Percentiles rank a stretch among this genome's conserved stretches.
phyloP scores from a whole-genome alignment of 2,797 vertebrate species.

The Platyrinchus mystaceus region DNA sequence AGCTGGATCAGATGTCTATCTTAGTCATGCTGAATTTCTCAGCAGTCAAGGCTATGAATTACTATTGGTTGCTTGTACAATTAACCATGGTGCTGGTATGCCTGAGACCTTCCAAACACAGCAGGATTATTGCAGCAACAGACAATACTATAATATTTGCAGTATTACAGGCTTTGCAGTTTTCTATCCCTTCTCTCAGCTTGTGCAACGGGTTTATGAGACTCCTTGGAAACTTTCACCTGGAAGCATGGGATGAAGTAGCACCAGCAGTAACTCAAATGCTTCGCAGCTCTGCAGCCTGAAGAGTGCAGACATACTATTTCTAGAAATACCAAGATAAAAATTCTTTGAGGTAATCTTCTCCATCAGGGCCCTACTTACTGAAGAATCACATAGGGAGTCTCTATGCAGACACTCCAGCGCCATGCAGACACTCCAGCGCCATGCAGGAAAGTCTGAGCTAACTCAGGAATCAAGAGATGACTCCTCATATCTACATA shows the following conservation, averaged over 20 bases:
- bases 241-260: neutral
- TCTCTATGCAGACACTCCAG: neutral
- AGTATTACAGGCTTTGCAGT: neutral
- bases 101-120: constrained; percentile 36
- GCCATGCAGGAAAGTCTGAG: neutral
- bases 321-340: neutral
- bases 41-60: constrained; percentile 10
- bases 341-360: neutral
- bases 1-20: neutral
- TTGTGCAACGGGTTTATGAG: neutral
- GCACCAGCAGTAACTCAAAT: neutral
- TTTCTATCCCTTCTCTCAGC: neutral
- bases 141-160: neutral
- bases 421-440: neutral
- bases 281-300: neutral
- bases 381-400: neutral
- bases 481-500: neutral
- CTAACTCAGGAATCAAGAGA: neutral
- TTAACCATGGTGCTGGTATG: constrained; percentile 30
- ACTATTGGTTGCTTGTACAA: neutral
- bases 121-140: constrained; percentile 16
- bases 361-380: neutral
- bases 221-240: neutral
- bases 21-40: neutral
- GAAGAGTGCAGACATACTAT: neutral